Conservation (phyloP, 2,888 invertebrate genomes). For the Nomada hirtipes region DNA sequence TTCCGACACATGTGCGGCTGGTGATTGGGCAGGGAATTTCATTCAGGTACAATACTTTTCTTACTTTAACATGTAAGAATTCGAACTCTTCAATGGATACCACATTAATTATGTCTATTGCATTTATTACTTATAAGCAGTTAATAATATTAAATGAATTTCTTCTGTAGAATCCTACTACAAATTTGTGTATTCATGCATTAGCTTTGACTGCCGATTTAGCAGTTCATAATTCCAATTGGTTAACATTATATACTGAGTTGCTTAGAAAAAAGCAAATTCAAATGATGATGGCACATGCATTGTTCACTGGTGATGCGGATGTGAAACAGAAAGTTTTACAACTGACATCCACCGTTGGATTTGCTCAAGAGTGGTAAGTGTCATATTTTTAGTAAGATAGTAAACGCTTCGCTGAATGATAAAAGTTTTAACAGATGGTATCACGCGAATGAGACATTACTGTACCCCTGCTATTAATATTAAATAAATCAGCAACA, state of each 20-base stretch:
- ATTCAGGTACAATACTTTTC: constrained; percentile 71
- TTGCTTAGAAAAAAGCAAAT: constrained; percentile 83
- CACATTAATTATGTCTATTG: too few species aligned
- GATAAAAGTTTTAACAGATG: not conserved
- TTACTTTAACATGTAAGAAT: constrained; percentile 4
- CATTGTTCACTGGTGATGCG: constrained; percentile 84
- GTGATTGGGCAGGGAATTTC: constrained; percentile 76
- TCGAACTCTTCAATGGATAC: not conserved
- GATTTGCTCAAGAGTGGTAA: constrained; percentile 83
- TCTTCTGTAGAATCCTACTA: constrained; percentile 80
- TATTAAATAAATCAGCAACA: not conserved
- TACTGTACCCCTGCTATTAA: constrained; percentile 6
- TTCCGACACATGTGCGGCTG: constrained; percentile 68
- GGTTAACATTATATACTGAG: constrained; percentile 84
- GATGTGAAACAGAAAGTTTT: constrained; percentile 83
- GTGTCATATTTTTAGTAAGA: not conserved
- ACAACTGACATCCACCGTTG: constrained; percentile 82
- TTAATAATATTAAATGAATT: too few species aligned
- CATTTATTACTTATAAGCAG: too few species aligned
- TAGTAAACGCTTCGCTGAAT: too few species aligned
- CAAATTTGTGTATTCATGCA: constrained; percentile 85
- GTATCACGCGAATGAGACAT: not conserved
- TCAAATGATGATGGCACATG: constrained; percentile 85
- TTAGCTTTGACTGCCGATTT: constrained; percentile 85
- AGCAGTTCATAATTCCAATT: constrained; percentile 83